A percentile compares a stretch with the other conserved stretches of the same genome.
Evolutionary conservation across 2,797 vertebrate species (phyloP).

Genomic region (Molossus alvarezi): DNA sequence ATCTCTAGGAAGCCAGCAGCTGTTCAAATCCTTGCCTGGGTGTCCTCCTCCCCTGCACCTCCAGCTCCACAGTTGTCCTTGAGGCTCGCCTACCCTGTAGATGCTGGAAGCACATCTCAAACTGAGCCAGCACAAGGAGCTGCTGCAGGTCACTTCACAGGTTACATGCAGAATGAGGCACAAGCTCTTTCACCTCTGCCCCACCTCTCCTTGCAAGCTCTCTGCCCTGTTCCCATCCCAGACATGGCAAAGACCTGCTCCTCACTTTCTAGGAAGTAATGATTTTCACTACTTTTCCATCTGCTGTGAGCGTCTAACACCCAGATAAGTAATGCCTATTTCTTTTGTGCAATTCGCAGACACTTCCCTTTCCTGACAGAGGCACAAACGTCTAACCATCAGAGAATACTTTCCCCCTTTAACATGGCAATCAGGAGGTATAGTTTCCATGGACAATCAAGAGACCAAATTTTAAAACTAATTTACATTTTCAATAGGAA

Average conservation of each 20-base stretch:
- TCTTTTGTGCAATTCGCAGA: background rate
- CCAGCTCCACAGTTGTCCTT: constrained; percentile 1
- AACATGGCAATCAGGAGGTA: background rate
- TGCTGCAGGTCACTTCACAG: accelerated
- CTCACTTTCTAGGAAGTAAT: background rate
- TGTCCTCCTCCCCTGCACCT: background rate
- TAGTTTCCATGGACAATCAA: constrained; percentile 29
- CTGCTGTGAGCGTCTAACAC: constrained; percentile 28
- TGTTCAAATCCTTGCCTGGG: background rate
- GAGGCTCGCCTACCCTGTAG: accelerated
- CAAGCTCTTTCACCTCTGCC: background rate
- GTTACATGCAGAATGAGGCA: background rate
- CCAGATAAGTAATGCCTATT: constrained; percentile 61
- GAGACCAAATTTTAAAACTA: constrained; percentile 66
- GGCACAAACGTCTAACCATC: background rate
- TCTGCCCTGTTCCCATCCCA: background rate
- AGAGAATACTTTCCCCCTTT: constrained; percentile 33
- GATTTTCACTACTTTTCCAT: constrained; percentile 60
- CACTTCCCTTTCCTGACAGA: background rate
- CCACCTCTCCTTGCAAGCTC: background rate
- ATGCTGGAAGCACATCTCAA: background rate
- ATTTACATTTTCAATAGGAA: constrained; percentile 70
- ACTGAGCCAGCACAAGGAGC: background rate
- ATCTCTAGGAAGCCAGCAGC: background rate
- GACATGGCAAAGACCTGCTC: background rate